Conservation (phyloP, 1,140 invertebrate species). For the Luehdorfia chinensis region DNA sequence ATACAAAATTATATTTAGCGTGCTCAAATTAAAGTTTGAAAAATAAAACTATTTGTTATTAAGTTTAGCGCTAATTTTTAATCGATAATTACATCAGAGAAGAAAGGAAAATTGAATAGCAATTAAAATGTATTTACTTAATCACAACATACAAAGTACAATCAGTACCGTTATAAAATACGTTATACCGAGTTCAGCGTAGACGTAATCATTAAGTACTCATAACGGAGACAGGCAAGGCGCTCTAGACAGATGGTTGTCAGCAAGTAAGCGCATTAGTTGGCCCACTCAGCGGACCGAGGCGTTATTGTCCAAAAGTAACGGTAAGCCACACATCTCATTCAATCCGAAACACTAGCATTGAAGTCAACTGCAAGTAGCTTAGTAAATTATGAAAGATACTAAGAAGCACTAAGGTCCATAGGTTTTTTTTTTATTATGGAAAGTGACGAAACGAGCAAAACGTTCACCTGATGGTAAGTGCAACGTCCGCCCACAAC, state of each 20-base stretch:
- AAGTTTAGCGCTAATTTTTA: too few relatives aligned
- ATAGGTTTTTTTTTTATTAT: not conserved
- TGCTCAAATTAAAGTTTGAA: too few relatives aligned
- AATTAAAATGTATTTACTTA: too few relatives aligned
- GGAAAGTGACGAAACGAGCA: too few relatives aligned
- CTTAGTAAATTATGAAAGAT: not conserved
- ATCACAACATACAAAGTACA: not conserved
- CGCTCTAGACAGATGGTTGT: not conserved
- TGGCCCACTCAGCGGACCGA: slow-evolving; percentile 25
- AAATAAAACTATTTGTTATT: not conserved
- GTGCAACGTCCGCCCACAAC: too few relatives aligned
- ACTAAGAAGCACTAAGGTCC: too few relatives aligned
- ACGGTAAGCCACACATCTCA: slow-evolving; percentile 23
- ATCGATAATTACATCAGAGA: too few relatives aligned
- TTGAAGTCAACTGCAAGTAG: not conserved
- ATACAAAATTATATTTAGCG: too few relatives aligned
- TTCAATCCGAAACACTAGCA: not conserved
- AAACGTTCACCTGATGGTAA: too few relatives aligned
- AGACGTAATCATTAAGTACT: not conserved
- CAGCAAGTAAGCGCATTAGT: slow-evolving; percentile 7
- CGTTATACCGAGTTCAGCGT: not conserved
- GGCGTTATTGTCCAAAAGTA: slow-evolving; percentile 35
- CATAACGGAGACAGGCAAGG: not conserved
- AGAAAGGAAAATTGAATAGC: too few relatives aligned
- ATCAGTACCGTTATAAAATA: not conserved